These are phyloP conservation scores for Halocynthia roretzi DNA, from an alignment of 23 tunicate genomes.

Conservation along the genomic window DNA sequence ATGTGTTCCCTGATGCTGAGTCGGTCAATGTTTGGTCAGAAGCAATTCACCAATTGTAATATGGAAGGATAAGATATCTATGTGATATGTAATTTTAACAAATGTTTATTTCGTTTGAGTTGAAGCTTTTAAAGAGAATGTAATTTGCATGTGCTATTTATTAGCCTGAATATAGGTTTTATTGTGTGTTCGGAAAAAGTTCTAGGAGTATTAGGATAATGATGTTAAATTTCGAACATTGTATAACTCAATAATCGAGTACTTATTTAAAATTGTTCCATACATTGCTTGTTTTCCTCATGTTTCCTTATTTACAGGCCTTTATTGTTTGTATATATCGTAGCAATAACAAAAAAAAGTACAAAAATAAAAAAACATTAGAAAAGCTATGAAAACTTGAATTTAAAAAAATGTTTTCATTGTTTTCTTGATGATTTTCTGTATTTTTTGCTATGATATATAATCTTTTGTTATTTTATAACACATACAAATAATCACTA, in stretches of 20 bases:
- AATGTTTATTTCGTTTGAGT: no score
- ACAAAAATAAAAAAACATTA: neutral
- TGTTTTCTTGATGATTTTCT: neutral
- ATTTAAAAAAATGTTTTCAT: neutral
- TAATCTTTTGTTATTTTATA: no score
- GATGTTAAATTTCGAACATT: neutral
- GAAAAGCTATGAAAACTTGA: neutral
- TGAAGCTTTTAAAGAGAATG: no score
- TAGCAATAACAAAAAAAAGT: constrained; percentile 2
- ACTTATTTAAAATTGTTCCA: constrained; percentile 5
- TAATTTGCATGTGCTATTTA: no score
- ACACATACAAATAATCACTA: no score
- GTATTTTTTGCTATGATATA: no score
- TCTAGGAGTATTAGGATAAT: neutral
- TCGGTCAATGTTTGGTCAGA: no score
- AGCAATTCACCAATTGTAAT: no score
- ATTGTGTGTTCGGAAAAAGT: neutral
- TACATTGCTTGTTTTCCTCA: neutral
- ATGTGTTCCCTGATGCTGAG: no score
- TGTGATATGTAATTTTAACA: no score
- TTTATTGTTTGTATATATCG: constrained; percentile 7
- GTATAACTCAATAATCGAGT: neutral
- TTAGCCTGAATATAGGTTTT: no score
- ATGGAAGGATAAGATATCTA: no score
- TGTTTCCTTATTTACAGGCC: neutral